A percentile compares a stretch with the other conserved stretches of the same genome.
Conservation (phyloP, 2,113 vertebrate species). For the Romanogobio albipinnatus region DNA sequence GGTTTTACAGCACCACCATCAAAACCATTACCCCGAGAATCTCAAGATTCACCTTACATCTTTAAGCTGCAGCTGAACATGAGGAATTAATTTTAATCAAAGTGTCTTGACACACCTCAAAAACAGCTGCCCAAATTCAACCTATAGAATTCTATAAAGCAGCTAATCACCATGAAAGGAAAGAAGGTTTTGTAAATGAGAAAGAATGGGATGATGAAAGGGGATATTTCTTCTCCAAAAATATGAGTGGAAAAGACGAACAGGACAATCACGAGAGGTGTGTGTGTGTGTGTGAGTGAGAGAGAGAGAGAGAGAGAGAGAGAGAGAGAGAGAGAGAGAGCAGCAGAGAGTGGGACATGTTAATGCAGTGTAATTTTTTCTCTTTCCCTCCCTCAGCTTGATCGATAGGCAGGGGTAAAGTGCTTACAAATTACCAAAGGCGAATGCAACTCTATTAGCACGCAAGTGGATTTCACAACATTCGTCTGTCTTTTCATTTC, state of each 20-base stretch:
- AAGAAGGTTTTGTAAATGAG: conserved; percentile 41
- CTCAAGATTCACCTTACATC: neutral
- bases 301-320: neutral
- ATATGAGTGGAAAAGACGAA: conserved; percentile 43
- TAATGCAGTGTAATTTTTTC: conserved; percentile 80
- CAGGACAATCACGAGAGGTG: conserved; percentile 70
- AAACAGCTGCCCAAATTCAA: conserved; percentile 22
- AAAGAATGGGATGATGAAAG: conserved; percentile 44
- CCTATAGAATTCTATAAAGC: conserved; percentile 43
- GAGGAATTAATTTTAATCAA: conserved; percentile 46
- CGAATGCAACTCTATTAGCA: conserved; percentile 81
- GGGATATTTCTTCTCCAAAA: conserved; percentile 33
- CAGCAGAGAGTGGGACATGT: conserved; percentile 73
- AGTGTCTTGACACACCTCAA: conserved; percentile 36
- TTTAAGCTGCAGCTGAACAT: neutral
- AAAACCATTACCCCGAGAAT: neutral
- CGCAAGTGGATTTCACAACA: conserved; percentile 77
- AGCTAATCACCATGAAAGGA: conserved; percentile 39
- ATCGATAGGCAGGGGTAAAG: conserved; percentile 79
- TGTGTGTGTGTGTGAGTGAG: conserved; percentile 62
- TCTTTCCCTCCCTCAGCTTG: conserved; percentile 67
- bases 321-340: conserved; percentile 56
- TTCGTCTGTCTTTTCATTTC: conserved; percentile 71
- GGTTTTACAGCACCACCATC: neutral
- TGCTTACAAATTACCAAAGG: conserved; percentile 86